These are phyloP conservation scores for Capromys pilorides DNA, from an alignment of 2,797 vertebrate genomes.

Conservation along the genomic window DNA sequence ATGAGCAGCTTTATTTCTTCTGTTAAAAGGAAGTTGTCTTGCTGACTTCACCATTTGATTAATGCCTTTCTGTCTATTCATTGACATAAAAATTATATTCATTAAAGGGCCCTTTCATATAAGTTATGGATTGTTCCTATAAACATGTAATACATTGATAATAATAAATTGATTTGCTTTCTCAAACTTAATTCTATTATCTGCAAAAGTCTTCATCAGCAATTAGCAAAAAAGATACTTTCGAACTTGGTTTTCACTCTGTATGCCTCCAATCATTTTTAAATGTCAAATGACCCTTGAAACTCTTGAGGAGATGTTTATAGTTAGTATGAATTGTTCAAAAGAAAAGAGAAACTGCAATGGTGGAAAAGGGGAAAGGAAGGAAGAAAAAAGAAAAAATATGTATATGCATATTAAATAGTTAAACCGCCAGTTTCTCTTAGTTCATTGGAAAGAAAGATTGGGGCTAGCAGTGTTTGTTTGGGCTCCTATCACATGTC, in stretches of 20 bases:
- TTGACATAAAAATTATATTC: conserved; percentile 47
- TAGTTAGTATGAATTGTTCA: not conserved
- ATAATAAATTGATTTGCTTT: conserved; percentile 33
- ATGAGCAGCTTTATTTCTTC: not conserved
- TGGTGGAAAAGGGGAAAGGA: not conserved
- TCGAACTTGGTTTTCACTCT: not conserved
- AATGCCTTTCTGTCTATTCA: not conserved
- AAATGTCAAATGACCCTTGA: not conserved
- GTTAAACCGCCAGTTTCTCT: not conserved
- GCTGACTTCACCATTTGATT: not conserved
- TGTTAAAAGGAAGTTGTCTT: not conserved
- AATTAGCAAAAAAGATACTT: not conserved
- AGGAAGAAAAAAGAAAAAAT: not conserved
- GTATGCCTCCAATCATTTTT: not conserved
- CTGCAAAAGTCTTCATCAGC: not conserved
- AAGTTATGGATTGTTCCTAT: conserved; percentile 54
- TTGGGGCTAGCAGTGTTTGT: not conserved
- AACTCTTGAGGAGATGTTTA: not conserved
- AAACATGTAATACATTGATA: conserved; percentile 22
- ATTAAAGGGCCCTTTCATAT: not conserved
- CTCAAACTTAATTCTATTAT: not conserved
- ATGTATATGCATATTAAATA: not conserved
- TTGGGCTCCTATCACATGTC: not conserved
- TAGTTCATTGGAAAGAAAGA: not conserved
- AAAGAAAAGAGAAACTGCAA: not conserved